A percentile compares a stretch with the other conserved stretches of the same genome.
phyloP scores from a whole-genome alignment of 2,113 vertebrate genomes.

The Piaya cayana region DNA sequence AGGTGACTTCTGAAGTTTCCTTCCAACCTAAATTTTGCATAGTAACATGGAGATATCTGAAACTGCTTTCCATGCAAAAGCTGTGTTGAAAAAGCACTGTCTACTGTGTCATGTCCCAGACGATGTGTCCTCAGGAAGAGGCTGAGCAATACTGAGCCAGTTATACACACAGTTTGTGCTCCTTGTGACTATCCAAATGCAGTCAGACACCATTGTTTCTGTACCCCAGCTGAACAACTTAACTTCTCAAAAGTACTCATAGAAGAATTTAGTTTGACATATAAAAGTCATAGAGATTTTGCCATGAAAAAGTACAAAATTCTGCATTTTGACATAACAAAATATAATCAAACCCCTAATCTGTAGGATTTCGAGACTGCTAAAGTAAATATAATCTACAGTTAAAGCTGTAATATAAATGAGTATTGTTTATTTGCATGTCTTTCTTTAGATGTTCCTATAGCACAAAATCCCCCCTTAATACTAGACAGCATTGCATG shows the following conservation, averaged over 20 bases:
- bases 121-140: not conserved
- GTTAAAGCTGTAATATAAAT: too few relatives aligned
- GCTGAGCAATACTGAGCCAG: not conserved
- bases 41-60: not conserved
- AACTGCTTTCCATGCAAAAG: not conserved
- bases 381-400: too few relatives aligned
- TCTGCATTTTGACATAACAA: too few relatives aligned
- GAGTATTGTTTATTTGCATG: too few relatives aligned
- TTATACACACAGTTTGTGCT: not conserved
- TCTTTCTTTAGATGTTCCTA: too few relatives aligned
- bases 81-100: not conserved
- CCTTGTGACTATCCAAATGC: not conserved
- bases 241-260: not conserved
- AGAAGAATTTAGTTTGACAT: too few relatives aligned
- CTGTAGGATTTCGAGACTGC: too few relatives aligned
- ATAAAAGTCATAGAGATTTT: too few relatives aligned
- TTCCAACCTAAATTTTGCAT: not conserved
- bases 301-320: too few relatives aligned
- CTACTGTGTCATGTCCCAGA: not conserved
- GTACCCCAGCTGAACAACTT: not conserved
- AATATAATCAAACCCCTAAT: too few relatives aligned
- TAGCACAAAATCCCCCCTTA: too few relatives aligned
- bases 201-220: not conserved
- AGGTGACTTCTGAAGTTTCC: not conserved
- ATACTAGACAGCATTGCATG: too few relatives aligned